These are phyloP conservation scores for Lasioglossum baleicum DNA, from an alignment of 1,140 invertebrate species.

Conservation along the genomic window DNA sequence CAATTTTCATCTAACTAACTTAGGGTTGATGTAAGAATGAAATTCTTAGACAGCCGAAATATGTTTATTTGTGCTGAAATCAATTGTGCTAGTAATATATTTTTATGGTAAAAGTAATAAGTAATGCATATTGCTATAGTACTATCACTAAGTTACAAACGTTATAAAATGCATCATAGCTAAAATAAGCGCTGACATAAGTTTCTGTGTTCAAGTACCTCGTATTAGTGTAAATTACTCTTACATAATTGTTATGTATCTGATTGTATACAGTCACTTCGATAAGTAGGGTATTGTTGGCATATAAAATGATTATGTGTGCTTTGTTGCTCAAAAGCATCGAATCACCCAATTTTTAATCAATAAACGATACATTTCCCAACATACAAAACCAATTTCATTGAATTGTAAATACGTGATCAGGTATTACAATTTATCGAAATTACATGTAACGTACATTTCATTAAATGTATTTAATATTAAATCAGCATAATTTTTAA, in stretches of 20 bases:
- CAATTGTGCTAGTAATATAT: conserved; percentile 14
- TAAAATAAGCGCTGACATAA: conserved; percentile 35
- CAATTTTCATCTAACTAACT: too few species aligned
- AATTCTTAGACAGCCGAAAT: conserved; percentile 19
- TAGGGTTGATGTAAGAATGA: neutral
- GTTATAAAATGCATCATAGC: conserved; percentile 56
- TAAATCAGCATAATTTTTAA: neutral
- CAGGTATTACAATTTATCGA: neutral
- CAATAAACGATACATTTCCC: neutral
- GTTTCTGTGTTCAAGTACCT: conserved; percentile 18
- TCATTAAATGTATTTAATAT: neutral
- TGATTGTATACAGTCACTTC: conserved; percentile 16
- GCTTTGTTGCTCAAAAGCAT: neutral
- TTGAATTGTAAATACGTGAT: neutral
- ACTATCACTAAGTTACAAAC: conserved; percentile 52
- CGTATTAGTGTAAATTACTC: conserved; percentile 18
- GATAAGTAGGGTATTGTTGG: conserved; percentile 35
- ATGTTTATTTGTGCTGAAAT: conserved; percentile 56
- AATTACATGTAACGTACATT: neutral
- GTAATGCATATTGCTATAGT: conserved; percentile 21
- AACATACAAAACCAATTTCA: neutral
- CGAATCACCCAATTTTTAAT: neutral
- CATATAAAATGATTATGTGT: conserved; percentile 19
- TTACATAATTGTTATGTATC: conserved; percentile 23
- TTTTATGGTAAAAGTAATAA: conserved; percentile 10